Evolutionary conservation across 2,113 vertebrate genomes (phyloP).

Genomic region (Takifugu bimaculatus): DNA sequence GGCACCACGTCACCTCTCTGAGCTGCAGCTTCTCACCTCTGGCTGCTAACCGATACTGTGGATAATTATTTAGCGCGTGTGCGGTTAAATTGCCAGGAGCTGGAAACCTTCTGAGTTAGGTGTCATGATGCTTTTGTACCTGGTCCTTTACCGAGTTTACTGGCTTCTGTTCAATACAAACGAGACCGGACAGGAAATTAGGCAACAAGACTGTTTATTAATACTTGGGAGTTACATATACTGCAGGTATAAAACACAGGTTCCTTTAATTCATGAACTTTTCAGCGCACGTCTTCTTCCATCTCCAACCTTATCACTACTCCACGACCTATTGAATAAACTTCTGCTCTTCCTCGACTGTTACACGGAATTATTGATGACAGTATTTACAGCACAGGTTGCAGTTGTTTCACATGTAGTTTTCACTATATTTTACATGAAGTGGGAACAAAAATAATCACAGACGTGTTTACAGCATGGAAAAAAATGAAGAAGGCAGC

Average conservation of each 20-base stretch:
- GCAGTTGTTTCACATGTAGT: no score
- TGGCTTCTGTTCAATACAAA: slow-evolving; percentile 12
- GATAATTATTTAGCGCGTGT: slow-evolving; percentile 43
- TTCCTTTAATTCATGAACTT: background rate
- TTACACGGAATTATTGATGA: background rate
- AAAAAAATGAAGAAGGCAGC: slow-evolving; percentile 32
- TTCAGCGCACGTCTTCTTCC: slow-evolving; percentile 1
- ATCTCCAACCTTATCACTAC: background rate
- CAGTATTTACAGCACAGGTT: no score
- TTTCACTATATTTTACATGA: background rate
- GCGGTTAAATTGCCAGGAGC: slow-evolving; percentile 43
- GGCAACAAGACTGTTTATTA: slow-evolving; percentile 48
- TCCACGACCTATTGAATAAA: slow-evolving; percentile 3
- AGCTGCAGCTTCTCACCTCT: slow-evolving; percentile 53
- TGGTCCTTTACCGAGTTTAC: slow-evolving; percentile 1
- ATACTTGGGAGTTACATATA: slow-evolving; percentile 11
- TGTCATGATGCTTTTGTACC: slow-evolving; percentile 40
- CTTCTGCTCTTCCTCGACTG: background rate
- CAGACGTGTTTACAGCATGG: slow-evolving; percentile 28
- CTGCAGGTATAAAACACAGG: slow-evolving; percentile 10
- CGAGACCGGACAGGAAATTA: no score
- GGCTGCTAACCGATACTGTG: slow-evolving; percentile 40
- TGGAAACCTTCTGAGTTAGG: slow-evolving; percentile 22
- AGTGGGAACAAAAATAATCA: background rate
- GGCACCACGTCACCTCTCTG: slow-evolving; percentile 3